Percentiles rank a stretch among this genome's conserved stretches.
Evolutionary conservation across 2,113 vertebrate genomes (phyloP).

Genomic region (Agelaius tricolor): DNA sequence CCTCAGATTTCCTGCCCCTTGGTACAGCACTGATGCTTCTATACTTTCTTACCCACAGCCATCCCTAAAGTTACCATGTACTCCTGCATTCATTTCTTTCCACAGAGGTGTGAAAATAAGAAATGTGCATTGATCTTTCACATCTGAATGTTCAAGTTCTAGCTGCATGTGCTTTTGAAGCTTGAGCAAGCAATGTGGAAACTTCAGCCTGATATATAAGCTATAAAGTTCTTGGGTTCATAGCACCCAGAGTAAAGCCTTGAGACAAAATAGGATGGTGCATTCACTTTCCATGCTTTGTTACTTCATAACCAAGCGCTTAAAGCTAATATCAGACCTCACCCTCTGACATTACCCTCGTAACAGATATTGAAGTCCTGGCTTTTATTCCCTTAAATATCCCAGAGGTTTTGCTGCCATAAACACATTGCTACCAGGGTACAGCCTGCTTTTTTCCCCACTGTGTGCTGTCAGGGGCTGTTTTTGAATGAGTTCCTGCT

Average conservation of each 20-base stretch:
- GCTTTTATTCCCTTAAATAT: not conserved
- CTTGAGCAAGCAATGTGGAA: rapidly evolving
- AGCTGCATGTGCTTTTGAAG: not conserved
- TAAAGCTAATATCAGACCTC: not conserved
- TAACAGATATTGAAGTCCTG: not conserved
- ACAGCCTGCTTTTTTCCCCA: not conserved
- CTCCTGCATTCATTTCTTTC: not conserved
- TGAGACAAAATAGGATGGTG: not conserved
- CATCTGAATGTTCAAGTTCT: not conserved
- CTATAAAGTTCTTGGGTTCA: not conserved
- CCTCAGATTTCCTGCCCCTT: not conserved
- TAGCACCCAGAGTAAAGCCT: not conserved
- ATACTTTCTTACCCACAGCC: not conserved
- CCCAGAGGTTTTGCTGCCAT: not conserved
- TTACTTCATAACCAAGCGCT: not conserved
- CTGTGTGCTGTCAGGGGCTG: not conserved
- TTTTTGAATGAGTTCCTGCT: not conserved
- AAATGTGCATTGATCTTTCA: not conserved
- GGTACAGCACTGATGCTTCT: not conserved
- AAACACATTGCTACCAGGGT: not conserved
- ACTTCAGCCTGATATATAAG: not conserved
- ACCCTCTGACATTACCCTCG: not conserved
- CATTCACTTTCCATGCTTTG: not conserved
- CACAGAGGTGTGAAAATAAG: not conserved
- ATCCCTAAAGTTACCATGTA: rapidly evolving